Percentiles rank a stretch among this genome's conserved stretches.
Evolutionary conservation across 1,140 invertebrate genomes (phyloP).

Genomic region (Plectrocnemia conspersa): DNA sequence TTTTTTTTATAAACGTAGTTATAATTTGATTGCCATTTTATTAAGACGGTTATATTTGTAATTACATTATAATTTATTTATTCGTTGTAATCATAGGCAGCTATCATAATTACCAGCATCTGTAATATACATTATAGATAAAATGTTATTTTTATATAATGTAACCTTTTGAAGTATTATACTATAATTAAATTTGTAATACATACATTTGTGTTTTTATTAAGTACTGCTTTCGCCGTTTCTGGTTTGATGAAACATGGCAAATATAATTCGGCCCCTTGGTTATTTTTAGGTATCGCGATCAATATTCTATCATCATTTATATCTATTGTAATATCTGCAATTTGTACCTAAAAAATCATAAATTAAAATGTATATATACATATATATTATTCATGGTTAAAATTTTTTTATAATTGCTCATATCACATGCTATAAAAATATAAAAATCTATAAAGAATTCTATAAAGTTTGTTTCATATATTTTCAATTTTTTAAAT

Average conservation of each 20-base stretch:
- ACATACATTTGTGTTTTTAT: conserved; percentile 57
- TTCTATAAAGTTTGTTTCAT: too few species aligned
- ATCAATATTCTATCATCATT: conserved; percentile 69
- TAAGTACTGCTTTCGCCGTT: conserved; percentile 57
- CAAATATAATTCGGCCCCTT: conserved; percentile 64
- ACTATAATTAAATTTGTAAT: conserved; percentile 6
- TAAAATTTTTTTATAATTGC: too few species aligned
- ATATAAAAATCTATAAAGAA: too few species aligned
- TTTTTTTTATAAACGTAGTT: too few species aligned
- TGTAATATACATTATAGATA: conserved; percentile 35
- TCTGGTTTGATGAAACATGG: conserved; percentile 58
- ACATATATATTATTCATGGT: too few species aligned
- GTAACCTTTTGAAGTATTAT: too few species aligned
- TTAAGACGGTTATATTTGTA: too few species aligned
- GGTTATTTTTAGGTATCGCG: conserved; percentile 53
- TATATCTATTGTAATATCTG: conserved; percentile 61
- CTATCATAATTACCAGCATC: conserved; percentile 43
- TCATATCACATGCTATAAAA: too few species aligned
- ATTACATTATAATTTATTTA: too few species aligned
- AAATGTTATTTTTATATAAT: conserved; percentile 11
- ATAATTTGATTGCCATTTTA: too few species aligned
- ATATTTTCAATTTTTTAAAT: too few species aligned
- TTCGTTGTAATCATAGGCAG: conserved; percentile 27
- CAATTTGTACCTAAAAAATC: conserved; percentile 55
- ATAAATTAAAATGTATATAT: too few species aligned